Conservation (phyloP, 2,797 vertebrate species). For the Micropoecilia bifurca region DNA sequence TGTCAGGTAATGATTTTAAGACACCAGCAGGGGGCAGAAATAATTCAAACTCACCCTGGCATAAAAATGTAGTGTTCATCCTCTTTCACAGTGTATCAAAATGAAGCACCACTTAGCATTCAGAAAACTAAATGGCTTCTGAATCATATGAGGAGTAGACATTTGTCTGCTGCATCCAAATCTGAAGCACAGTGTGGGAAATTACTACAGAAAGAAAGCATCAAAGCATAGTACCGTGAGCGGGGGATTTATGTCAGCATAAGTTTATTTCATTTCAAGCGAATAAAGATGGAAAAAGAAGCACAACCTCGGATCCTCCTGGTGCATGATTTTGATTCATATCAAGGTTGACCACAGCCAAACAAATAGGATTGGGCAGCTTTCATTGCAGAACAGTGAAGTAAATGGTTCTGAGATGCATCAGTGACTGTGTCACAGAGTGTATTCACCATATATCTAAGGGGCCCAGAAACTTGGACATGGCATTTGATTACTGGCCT, state of each 20-base stretch:
- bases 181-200: conserved; percentile 10
- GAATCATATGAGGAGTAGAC: conserved; percentile 26
- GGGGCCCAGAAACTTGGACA: conserved; percentile 51
- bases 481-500: conserved; percentile 54
- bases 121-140: conserved; percentile 18
- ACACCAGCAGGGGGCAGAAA: conserved; percentile 73
- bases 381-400: conserved; percentile 30
- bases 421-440: conserved; percentile 34
- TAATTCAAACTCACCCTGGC: conserved; percentile 32
- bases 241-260: conserved; percentile 35
- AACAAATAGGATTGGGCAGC: conserved; percentile 40
- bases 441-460: conserved; percentile 10
- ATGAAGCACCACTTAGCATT: conserved; percentile 40
- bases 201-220: conserved; percentile 24
- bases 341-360: conserved; percentile 39
- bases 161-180: conserved; percentile 22
- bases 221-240: conserved; percentile 10
- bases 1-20: conserved; percentile 42
- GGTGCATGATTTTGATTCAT: conserved; percentile 38
- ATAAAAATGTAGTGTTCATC: conserved; percentile 12
- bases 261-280: conserved; percentile 28
- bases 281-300: conserved; percentile 32
- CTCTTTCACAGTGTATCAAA: conserved; percentile 22
- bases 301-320: conserved; percentile 33
- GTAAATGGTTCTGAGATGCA: conserved; percentile 55